Conservation (phyloP, 2,113 vertebrate species). For the Neodontobutis hainanensis region DNA sequence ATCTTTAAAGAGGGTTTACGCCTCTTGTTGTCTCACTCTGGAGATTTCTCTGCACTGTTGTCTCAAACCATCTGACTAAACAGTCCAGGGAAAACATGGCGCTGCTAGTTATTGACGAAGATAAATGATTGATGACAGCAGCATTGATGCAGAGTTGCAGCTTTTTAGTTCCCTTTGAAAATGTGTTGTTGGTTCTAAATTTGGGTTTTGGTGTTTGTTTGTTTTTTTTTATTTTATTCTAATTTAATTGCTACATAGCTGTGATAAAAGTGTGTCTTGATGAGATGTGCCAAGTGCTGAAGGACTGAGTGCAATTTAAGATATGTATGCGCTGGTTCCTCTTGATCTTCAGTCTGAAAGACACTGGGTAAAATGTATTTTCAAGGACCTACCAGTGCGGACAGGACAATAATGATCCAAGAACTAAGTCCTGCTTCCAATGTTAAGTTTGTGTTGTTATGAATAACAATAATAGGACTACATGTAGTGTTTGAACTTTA, state of each 20-base stretch:
- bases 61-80: slow-evolving; percentile 3
- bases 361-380: neutral
- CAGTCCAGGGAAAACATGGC: slow-evolving; percentile 6
- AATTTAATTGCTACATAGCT: neutral
- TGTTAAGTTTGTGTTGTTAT: neutral
- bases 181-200: neutral
- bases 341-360: neutral
- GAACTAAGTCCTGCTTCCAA: neutral
- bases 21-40: slow-evolving; percentile 1
- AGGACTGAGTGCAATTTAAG: too few species aligned
- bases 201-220: too few species aligned
- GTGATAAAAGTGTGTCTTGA: neutral
- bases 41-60: slow-evolving; percentile 4
- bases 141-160: neutral
- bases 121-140: neutral
- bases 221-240: neutral
- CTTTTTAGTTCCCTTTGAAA: slow-evolving; percentile 7
- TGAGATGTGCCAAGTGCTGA: slow-evolving; percentile 2
- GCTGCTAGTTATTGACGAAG: neutral
- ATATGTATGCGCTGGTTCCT: neutral
- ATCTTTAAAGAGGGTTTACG: slow-evolving; percentile 16
- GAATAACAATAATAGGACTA: neutral
- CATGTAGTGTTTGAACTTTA: too few species aligned
- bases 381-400: neutral
- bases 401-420: neutral